phyloP scores from a whole-genome alignment of 2,797 vertebrate genomes.

The Pyrrhura leucotis region DNA sequence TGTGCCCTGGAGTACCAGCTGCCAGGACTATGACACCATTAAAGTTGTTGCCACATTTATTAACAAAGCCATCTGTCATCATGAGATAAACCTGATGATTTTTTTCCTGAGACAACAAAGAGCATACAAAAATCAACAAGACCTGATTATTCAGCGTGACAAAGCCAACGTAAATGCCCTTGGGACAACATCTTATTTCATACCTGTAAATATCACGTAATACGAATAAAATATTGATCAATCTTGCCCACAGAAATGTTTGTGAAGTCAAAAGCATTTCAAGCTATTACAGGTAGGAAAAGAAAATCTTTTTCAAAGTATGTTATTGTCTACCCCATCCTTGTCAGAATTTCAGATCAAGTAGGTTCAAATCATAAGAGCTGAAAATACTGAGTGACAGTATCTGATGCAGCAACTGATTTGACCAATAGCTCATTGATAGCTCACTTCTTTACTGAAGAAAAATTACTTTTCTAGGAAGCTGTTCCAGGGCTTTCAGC shows the following conservation, averaged over 20 bases:
- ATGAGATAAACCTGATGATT: neutral
- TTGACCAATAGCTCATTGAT: neutral
- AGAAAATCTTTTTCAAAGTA: neutral
- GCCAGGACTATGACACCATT: neutral
- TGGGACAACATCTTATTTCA: neutral
- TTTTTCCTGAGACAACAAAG: neutral
- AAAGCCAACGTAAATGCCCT: neutral
- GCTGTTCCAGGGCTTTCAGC: neutral
- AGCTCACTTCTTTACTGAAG: neutral
- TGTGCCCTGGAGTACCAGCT: neutral
- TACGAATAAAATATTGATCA: neutral
- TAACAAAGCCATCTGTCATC: slow-evolving; percentile 41
- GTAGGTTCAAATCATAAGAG: neutral
- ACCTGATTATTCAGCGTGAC: neutral
- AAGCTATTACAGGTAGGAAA: neutral
- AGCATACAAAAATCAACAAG: slow-evolving; percentile 9
- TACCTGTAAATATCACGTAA: neutral
- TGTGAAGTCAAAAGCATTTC: neutral
- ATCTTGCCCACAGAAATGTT: neutral
- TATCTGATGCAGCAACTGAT: neutral
- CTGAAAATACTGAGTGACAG: neutral
- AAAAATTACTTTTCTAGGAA: neutral
- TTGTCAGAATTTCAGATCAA: neutral
- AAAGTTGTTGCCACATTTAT: neutral
- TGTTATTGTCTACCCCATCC: neutral